A percentile compares a stretch with the other conserved stretches of the same genome.
These are phyloP conservation scores for Hiodon alosoides DNA, from an alignment of 2,113 vertebrate genomes.

Conservation along the genomic window DNA sequence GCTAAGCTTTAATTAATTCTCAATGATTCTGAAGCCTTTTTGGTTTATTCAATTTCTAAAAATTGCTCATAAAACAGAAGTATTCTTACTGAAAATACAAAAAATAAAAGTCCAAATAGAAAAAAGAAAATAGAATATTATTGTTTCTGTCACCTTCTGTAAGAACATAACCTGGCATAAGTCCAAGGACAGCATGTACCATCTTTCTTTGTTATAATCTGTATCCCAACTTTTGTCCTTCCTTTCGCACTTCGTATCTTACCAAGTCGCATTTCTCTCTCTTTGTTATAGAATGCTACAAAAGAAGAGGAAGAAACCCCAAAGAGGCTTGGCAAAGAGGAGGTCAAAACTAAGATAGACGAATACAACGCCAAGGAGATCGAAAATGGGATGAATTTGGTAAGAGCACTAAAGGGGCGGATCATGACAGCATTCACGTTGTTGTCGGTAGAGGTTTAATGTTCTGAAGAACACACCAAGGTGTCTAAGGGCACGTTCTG, in stretches of 20 bases:
- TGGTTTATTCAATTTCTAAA: no score
- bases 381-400: conserved; percentile 89
- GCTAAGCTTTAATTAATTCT: no score
- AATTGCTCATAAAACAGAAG: no score
- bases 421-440: background rate
- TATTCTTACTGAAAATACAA: no score
- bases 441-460: background rate
- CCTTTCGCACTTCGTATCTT: background rate
- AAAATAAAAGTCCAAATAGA: no score
- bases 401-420: conserved; percentile 40
- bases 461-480: background rate
- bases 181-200: no score
- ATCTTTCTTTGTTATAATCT: no score
- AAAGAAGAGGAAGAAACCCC: conserved; percentile 62
- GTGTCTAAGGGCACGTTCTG: no score
- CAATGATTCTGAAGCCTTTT: no score
- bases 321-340: conserved; percentile 63
- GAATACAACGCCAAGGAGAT: conserved; percentile 78
- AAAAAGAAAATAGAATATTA: no score
- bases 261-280: background rate
- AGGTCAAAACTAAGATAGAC: conserved; percentile 76
- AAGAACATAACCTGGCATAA: no score
- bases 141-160: no score
- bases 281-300: conserved; percentile 61
- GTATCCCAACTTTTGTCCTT: background rate